Conservation (phyloP, 2,113 vertebrate species). For the Heterochromis multidens region DNA sequence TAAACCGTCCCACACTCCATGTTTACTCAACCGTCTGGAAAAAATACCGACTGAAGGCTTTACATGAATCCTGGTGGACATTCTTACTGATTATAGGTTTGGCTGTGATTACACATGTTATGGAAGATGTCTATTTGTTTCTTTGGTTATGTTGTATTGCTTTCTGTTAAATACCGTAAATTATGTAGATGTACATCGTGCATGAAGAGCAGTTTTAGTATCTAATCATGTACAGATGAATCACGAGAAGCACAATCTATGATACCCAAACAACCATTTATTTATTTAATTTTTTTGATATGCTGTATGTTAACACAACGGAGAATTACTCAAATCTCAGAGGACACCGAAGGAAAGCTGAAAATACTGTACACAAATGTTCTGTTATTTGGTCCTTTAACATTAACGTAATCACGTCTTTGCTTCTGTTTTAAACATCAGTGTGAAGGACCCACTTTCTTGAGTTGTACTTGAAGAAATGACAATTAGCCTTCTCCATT, state of each 20-base stretch:
- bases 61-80: rapidly evolving
- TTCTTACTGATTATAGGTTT: background rate
- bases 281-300: background rate
- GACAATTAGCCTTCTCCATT: background rate
- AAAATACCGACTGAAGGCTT: background rate
- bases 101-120: background rate
- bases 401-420: background rate
- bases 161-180: background rate
- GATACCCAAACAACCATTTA: background rate
- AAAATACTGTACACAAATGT: background rate
- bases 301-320: background rate
- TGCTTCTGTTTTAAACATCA: background rate
- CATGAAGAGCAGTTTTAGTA: background rate
- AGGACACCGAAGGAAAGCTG: background rate
- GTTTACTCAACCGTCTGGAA: background rate
- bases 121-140: background rate
- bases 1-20: background rate
- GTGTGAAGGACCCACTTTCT: background rate
- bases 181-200: background rate
- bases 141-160: background rate
- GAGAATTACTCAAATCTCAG: background rate
- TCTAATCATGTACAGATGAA: background rate
- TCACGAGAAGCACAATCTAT: slow-evolving; percentile 21
- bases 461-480: background rate
- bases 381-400: background rate